Base-by-base conservation (phyloP, 2,797 vertebrate genomes). In the Liasis olivaceus region DNA sequence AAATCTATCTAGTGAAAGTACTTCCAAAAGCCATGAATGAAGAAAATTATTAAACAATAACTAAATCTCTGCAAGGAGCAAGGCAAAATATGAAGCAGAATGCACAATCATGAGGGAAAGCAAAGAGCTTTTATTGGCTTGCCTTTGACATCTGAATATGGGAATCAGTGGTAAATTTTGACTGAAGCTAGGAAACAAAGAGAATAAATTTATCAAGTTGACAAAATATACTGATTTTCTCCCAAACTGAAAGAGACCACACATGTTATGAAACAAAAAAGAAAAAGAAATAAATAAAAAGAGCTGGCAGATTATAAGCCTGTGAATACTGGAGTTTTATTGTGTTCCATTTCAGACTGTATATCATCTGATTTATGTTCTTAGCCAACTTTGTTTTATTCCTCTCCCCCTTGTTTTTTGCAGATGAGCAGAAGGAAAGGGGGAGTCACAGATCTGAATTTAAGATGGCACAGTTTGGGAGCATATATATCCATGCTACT, bases 81-180 rank as follows among this genome's bases (percentile, higher is more conserved):
- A 91, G 95, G 89, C 15, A 90, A 1, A 81, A 54, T 87, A 72
- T 31, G 31, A 95, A 85, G 63, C 84, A 93, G 85, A 60, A 91
- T 89, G n/a, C 28, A 87, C 22, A 93, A 88, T 72, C 88, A 58
- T 89, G 58, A 13, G 62, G 84, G 84, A 62, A 5, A 90, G 86
- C 47, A 58, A 93, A 88, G 22, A 26, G 56, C n/a, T 62, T 22
- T 87, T 95, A 47, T 31, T 94, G 91, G 36, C 66, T 69, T 92
- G 94, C 90, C 95, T 26, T 91, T 94, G 84, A 93, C 93, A 54
- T 85, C 24, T 42, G 88, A 90, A 51, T 72, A 64, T 60, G 56
- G 22, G 88, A 93, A n/a, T 89, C 66, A 89, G 95, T 94, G 28
- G 36, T 36, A 95, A 92, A 94, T 92, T 94, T 95, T 93, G 69